Evolutionary conservation across 2,797 vertebrate genomes (phyloP), one percentile per base, ranked within the genome.

Genomic region (Phoeniculus purpureus): DNA sequence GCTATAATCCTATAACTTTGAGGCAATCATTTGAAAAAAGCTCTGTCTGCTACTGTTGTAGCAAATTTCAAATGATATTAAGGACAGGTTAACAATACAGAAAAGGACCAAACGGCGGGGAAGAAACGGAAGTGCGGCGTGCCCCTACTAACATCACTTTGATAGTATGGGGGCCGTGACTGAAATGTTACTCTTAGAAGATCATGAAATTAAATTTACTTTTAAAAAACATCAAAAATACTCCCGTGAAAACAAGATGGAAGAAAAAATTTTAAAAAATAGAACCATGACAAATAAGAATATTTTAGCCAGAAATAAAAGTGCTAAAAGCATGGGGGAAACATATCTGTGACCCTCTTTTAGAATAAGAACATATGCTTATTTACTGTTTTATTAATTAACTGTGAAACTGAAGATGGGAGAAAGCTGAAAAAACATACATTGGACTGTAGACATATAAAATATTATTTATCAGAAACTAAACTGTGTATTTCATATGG

Each of bases 21-120:
- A 70, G 66, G 52, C 59, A 85, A 81, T 66, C 3, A 76, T 81
- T 87, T 83, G 73, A 89, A 83, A 89, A 94, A 81, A 83, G 56
- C 55, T 79, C 0, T 89, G 89, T 58, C 80, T 93, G 58, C 45
- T 87, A 20, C 54, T 43, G 25, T 55, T 84, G 47, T 81, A 89
- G 45, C 23, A 55, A 47, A 88, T 84, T 92, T 85, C 47, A 73
- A 85, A 91, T 76, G 71, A 92, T 89, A 91, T 85, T 89, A 92
- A 43, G 27, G 60, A 72, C 89, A 90, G 54, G 71, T 34, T 94
- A 88, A 37, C 52, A 66, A 32, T 51, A 52, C 3, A 60, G 31
- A 79, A 92, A 62, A 0, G 1, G 64, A 89, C 68, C 56, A 86
- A 90, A 81, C 13, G 50, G 21, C 17, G 9, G 9, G 25, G 22